These are phyloP conservation scores for Sebastes paucispinis DNA, from an alignment of 2,797 vertebrate genomes.

Conservation along the genomic window DNA sequence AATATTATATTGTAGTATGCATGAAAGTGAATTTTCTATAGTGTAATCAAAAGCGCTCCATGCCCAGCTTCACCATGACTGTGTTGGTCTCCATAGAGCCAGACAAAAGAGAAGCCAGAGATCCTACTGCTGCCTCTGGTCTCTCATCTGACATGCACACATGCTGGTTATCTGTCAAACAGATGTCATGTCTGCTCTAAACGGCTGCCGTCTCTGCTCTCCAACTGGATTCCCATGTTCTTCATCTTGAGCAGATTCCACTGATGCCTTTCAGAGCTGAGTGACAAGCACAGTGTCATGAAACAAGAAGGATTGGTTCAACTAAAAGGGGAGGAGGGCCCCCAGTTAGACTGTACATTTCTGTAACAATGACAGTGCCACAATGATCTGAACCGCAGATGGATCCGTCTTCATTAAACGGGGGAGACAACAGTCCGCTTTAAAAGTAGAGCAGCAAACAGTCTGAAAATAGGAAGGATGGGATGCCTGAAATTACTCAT, in stretches of 20 bases:
- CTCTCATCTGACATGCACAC: conserved; percentile 75
- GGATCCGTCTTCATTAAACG: conserved; percentile 55
- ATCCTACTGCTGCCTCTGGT: conserved; percentile 44
- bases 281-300: conserved; percentile 68
- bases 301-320: conserved; percentile 47
- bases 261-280: conserved; percentile 64
- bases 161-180: conserved; percentile 74
- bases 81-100: conserved; percentile 22
- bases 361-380: conserved; percentile 41
- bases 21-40: not conserved
- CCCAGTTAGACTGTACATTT: conserved; percentile 45
- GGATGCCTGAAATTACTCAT: conserved; percentile 42
- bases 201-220: conserved; percentile 73
- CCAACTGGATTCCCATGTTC: conserved; percentile 72
- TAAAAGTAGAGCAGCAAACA: conserved; percentile 32
- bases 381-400: conserved; percentile 33
- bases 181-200: conserved; percentile 77
- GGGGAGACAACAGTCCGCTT: not conserved
- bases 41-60: not conserved
- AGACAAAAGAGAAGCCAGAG: conserved; percentile 50
- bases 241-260: conserved; percentile 73
- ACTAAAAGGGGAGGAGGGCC: conserved; percentile 31
- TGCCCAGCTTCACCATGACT: not conserved
- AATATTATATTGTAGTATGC: not conserved
- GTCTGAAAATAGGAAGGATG: conserved; percentile 42